Percentiles rank a stretch among this genome's conserved stretches.
Conservation (phyloP, 2,888 invertebrate genomes). For the Eupelmus urozonus region DNA sequence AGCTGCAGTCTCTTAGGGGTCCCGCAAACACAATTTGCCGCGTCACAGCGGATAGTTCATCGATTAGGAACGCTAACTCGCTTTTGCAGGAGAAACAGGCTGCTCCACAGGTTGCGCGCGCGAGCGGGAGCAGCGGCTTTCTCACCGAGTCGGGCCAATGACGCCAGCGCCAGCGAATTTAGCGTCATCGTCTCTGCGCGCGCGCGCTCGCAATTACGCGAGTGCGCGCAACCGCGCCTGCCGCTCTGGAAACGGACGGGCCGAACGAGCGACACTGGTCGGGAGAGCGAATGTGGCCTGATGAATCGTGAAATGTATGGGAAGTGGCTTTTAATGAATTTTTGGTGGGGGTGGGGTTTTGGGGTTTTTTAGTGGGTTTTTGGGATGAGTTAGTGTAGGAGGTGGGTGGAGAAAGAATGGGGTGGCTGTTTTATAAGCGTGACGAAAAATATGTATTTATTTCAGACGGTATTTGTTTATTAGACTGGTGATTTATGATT, state of each 20-base stretch:
- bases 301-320: constrained; percentile 24
- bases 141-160: not conserved
- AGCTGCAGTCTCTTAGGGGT: constrained; percentile 60
- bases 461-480: not conserved
- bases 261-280: not conserved
- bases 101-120: constrained; percentile 33
- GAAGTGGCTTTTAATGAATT: not conserved
- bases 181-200: constrained; percentile 20
- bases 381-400: too few relatives aligned
- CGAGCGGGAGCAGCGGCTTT: not conserved
- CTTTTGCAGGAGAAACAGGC: too few relatives aligned
- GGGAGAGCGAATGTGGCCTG: not conserved
- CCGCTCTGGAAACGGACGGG: not conserved
- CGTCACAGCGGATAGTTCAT: constrained; percentile 71
- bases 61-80: constrained; percentile 65
- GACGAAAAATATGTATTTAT: too few relatives aligned
- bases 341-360: not conserved
- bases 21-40: constrained; percentile 71
- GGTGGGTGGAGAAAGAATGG: too few relatives aligned
- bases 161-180: constrained; percentile 10
- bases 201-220: not conserved
- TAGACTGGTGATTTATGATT: too few relatives aligned
- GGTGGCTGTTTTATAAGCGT: too few relatives aligned
- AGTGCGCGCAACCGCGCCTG: not conserved
- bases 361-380: too few relatives aligned